Percentiles rank a stretch among this genome's conserved stretches.
These are phyloP conservation scores for Mactromeris polynyma DNA, from an alignment of 2,888 invertebrate species.

Conservation along the genomic window DNA sequence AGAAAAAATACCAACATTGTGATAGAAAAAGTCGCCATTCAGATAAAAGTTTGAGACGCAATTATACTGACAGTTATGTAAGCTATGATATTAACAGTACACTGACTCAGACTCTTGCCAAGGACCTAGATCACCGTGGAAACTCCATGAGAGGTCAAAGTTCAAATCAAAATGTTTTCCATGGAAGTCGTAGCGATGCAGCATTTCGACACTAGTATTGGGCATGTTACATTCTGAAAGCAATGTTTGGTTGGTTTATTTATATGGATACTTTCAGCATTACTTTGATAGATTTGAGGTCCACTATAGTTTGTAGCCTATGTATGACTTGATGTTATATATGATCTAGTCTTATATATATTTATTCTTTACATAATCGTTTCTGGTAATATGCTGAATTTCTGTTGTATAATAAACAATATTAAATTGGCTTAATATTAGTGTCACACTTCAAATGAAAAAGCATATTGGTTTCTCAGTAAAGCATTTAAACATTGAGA, in stretches of 20 bases:
- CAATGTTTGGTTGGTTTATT: not conserved
- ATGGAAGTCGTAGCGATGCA: constrained; percentile 45
- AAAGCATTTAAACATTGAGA: not conserved
- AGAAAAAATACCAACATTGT: constrained; percentile 28
- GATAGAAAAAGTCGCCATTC: constrained; percentile 38
- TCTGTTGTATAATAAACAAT: not conserved
- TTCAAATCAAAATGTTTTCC: constrained; percentile 44
- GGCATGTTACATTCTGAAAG: not conserved
- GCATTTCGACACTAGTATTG: constrained; percentile 51
- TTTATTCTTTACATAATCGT: constrained; percentile 9
- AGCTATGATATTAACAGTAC: constrained; percentile 66
- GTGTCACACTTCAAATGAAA: not conserved
- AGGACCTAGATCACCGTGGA: constrained; percentile 13
- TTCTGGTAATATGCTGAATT: not conserved
- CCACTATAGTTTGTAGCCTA: not conserved
- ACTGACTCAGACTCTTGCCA: constrained; percentile 57
- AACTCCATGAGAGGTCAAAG: constrained; percentile 12
- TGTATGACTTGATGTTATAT: not conserved
- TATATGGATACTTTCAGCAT: constrained; percentile 16
- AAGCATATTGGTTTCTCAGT: not conserved
- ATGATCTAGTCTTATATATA: constrained; percentile 3
- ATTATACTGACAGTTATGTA: constrained; percentile 64
- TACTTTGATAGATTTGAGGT: not conserved
- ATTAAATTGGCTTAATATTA: not conserved
- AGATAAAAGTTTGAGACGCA: constrained; percentile 55